Conservation (phyloP, 2,888 invertebrate genomes). For the Bellardia bayeri region DNA sequence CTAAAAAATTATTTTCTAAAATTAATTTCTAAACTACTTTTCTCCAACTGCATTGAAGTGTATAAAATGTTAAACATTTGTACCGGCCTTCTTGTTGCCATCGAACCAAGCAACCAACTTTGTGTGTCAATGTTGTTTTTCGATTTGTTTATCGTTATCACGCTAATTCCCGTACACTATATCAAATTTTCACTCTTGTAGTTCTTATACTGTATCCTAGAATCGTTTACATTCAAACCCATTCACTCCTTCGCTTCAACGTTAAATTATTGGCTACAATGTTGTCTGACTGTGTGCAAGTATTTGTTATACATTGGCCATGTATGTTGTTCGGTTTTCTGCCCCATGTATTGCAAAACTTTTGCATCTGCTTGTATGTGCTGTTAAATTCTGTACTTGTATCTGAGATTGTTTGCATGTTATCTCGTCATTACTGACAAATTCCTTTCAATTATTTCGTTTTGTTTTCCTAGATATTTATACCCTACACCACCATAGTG, state of each 20-base stretch:
- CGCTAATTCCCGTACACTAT: conserved; percentile 71
- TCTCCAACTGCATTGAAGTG: not conserved
- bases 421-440: conserved; percentile 66
- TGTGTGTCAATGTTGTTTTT: conserved; percentile 56
- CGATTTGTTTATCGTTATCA: conserved; percentile 64
- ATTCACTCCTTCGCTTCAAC: conserved; percentile 4
- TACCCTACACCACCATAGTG: no score
- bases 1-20: not conserved
- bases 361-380: conserved; percentile 23
- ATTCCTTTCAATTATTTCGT: conserved; percentile 30
- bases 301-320: conserved; percentile 3
- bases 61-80: conserved; percentile 22
- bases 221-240: conserved; percentile 48
- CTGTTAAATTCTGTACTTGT: conserved; percentile 33
- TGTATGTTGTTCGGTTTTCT: not conserved
- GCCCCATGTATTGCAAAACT: not conserved
- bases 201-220: conserved; percentile 61
- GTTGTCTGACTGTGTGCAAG: not conserved
- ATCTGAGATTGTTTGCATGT: conserved; percentile 58
- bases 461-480: not conserved
- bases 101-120: not conserved
- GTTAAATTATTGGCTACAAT: conserved; percentile 24
- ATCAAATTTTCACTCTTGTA: conserved; percentile 51
- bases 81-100: conserved; percentile 9
- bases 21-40: not conserved